Percentiles rank a stretch among this genome's conserved stretches.
phyloP scores from a whole-genome alignment of 2,113 vertebrate genomes.

The Panthera leo region DNA sequence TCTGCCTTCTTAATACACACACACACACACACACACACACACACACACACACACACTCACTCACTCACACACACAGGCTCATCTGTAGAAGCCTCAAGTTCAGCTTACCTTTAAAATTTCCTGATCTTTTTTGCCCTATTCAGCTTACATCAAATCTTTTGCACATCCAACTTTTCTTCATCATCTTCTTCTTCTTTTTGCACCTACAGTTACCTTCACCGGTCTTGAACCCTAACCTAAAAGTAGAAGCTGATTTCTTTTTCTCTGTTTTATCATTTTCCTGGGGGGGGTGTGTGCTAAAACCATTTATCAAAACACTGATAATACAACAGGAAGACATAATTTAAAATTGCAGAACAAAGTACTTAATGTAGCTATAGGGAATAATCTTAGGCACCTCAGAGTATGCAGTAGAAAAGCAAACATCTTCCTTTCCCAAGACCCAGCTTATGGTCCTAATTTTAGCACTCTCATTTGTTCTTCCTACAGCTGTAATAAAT shows the following conservation, averaged over 20 bases:
- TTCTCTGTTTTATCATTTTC: not conserved
- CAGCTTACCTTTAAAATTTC: not conserved
- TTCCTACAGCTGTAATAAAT: not conserved
- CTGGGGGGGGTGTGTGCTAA: not conserved
- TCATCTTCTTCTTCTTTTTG: not conserved
- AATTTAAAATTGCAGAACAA: not conserved
- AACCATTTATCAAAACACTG: not conserved
- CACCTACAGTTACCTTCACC: not conserved
- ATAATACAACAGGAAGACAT: not conserved
- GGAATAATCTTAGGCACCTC: not conserved
- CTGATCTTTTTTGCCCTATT: not conserved
- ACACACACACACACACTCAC: not conserved
- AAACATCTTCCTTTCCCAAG: not conserved
- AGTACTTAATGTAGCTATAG: not conserved
- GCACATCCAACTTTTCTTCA: not conserved
- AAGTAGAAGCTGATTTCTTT: not conserved
- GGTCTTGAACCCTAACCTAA: not conserved
- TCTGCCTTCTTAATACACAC: not conserved
- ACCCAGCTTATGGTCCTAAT: not conserved
- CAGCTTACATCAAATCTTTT: not conserved
- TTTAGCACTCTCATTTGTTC: not conserved
- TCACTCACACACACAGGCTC: fast-evolving
- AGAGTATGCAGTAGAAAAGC: not conserved
- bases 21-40: not conserved
- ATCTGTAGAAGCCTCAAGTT: not conserved